Percentiles rank a stretch among this genome's conserved stretches.
Conservation (phyloP, 1,140 invertebrate species). For the Anastrepha ludens region DNA sequence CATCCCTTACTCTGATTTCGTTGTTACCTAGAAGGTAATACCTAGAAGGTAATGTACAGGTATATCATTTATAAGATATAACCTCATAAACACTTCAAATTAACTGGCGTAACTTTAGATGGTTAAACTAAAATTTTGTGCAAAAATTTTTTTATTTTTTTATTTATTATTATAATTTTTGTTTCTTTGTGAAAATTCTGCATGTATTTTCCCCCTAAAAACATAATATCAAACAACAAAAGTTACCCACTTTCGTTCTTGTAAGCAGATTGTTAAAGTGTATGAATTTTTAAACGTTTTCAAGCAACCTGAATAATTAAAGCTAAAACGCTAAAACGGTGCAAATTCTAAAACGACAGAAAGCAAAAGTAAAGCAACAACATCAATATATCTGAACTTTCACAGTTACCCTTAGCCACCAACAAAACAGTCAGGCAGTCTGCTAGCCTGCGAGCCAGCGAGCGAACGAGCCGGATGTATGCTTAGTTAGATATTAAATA, state of each 20-base stretch:
- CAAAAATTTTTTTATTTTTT: no score
- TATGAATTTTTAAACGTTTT: neutral
- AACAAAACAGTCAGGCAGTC: slow-evolving; percentile 1
- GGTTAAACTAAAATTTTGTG: no score
- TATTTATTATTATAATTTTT: no score
- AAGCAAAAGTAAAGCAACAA: neutral
- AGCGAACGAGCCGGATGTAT: slow-evolving; percentile 11
- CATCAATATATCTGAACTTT: neutral
- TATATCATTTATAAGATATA: no score
- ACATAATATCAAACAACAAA: neutral
- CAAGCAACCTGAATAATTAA: slow-evolving; percentile 12
- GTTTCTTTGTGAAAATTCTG: no score
- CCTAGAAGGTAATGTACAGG: no score
- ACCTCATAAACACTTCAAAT: no score
- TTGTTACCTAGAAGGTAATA: no score
- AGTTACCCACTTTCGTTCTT: neutral
- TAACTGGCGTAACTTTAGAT: no score
- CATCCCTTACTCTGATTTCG: no score
- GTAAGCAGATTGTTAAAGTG: neutral
- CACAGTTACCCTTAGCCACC: neutral
- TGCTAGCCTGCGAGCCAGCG: neutral
- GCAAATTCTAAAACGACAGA: slow-evolving; percentile 17
- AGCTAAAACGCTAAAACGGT: slow-evolving; percentile 22
- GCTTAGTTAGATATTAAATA: slow-evolving; percentile 32
- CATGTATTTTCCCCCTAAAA: no score